Evolutionary conservation across 1,140 invertebrate genomes (phyloP).

Genomic region (Drosophila azteca): DNA sequence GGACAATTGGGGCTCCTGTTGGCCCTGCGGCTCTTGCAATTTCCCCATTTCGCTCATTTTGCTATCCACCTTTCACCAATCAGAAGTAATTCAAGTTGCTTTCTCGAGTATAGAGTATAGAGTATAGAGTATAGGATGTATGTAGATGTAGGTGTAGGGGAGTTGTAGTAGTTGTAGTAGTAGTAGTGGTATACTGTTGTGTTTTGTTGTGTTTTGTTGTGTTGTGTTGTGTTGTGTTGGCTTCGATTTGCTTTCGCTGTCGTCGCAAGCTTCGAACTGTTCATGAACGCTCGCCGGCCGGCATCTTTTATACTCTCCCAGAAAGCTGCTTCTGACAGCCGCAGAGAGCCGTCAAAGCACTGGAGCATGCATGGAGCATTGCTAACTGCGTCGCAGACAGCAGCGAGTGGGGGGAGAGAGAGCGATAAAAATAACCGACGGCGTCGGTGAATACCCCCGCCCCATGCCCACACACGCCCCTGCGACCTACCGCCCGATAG

Average conservation of each 20-base stretch:
- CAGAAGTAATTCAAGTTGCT: not conserved
- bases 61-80: not conserved
- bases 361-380: not conserved
- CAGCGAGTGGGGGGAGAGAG: not conserved
- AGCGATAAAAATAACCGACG: too few species aligned
- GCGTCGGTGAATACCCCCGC: too few species aligned
- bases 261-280: conserved; percentile 41
- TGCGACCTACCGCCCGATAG: not conserved
- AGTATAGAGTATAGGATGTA: too few species aligned
- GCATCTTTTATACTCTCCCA: conserved; percentile 63
- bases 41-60: conserved; percentile 26
- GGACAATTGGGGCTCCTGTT: conserved; percentile 10
- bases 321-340: conserved; percentile 6
- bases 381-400: conserved; percentile 49
- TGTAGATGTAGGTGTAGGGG: too few species aligned
- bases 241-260: conserved; percentile 5
- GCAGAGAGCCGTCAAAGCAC: conserved; percentile 6
- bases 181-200: not conserved
- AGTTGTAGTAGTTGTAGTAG: too few species aligned
- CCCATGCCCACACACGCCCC: too few species aligned
- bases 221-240: not conserved
- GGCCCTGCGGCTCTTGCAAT: not conserved
- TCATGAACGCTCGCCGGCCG: conserved; percentile 55
- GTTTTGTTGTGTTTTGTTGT: not conserved
- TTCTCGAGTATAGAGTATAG: too few species aligned